These are phyloP conservation scores for Portevinia maculata DNA, from an alignment of 2,888 invertebrate genomes.

Conservation along the genomic window DNA sequence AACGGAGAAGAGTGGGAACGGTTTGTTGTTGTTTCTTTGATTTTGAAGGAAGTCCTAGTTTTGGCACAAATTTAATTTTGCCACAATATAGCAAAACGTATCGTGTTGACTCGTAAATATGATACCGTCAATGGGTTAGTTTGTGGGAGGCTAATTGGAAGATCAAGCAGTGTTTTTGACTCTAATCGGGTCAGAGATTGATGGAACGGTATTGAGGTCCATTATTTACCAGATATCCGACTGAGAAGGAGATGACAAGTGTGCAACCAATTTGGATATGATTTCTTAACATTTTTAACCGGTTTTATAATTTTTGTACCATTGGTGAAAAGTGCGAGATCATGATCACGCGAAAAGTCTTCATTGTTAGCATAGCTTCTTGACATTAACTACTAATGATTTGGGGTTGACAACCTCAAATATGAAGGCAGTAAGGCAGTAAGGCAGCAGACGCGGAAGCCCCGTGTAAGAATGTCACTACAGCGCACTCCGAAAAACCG, in stretches of 20 bases:
- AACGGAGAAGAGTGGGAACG: constrained; percentile 25
- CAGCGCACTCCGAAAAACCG: too few relatives aligned
- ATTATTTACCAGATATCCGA: background rate
- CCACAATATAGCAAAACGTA: constrained; percentile 41
- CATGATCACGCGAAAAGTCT: too few relatives aligned
- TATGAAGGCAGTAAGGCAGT: too few relatives aligned
- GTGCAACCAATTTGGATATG: background rate
- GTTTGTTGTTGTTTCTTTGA: background rate
- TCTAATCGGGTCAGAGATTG: constrained; percentile 37
- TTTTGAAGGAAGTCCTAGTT: constrained; percentile 32
- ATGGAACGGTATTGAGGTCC: constrained; percentile 8
- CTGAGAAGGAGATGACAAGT: background rate
- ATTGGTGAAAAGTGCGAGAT: too few relatives aligned
- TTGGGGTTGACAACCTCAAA: too few relatives aligned
- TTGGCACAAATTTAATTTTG: constrained; percentile 53
- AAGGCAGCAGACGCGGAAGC: too few relatives aligned
- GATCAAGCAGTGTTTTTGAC: constrained; percentile 28
- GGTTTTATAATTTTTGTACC: too few relatives aligned
- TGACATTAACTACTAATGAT: too few relatives aligned
- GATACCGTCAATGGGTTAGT: constrained; percentile 33
- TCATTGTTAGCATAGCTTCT: too few relatives aligned
- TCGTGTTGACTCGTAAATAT: constrained; percentile 22
- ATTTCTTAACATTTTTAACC: too few relatives aligned
- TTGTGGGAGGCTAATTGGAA: constrained; percentile 50
- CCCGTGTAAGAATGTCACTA: too few relatives aligned